These are phyloP conservation scores for Squalus acanthias DNA, from an alignment of 2,797 vertebrate species.

Conservation along the genomic window DNA sequence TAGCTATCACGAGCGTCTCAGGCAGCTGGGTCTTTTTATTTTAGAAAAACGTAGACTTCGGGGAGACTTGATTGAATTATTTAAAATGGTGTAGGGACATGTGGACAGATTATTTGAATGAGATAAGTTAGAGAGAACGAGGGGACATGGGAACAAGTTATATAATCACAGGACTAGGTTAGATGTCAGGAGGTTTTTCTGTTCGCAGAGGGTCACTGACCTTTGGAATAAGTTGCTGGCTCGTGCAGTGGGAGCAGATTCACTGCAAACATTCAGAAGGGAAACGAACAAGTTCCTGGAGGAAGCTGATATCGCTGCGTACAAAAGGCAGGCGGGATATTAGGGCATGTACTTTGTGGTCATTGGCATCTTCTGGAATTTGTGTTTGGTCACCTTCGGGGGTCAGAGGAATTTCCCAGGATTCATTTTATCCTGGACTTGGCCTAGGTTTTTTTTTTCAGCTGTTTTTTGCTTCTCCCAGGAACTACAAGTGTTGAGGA, in stretches of 20 bases:
- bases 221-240: neutral
- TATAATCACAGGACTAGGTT: neutral
- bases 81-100: neutral
- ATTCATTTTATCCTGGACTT: neutral
- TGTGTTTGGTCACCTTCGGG: neutral
- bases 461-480: neutral
- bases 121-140: neutral
- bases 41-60: neutral
- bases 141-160: neutral
- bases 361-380: neutral
- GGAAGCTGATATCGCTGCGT: neutral
- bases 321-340: neutral
- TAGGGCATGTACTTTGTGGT: neutral
- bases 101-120: neutral
- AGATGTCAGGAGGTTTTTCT: neutral
- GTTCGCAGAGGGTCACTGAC: neutral
- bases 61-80: neutral
- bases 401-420: neutral
- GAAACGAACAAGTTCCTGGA: neutral
- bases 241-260: neutral
- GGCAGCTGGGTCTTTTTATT: neutral
- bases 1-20: neutral
- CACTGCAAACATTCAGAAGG: neutral
- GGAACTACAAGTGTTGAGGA: too few relatives aligned
- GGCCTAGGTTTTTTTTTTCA: neutral